phyloP scores from a whole-genome alignment of 2,113 vertebrate species.

The Aphelocoma coerulescens region DNA sequence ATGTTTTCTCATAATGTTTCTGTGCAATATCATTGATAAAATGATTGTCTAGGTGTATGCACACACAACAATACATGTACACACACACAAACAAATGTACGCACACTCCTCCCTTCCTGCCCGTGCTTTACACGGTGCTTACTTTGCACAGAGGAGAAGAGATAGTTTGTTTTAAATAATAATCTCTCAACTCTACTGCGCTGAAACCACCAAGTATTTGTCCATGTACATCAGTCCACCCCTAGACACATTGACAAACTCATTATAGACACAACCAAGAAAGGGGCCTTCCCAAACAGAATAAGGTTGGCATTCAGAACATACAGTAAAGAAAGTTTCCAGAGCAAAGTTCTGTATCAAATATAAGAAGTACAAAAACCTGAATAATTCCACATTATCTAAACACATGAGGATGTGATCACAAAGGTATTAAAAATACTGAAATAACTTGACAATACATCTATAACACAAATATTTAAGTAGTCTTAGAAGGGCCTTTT shows the following conservation, averaged over 20 bases:
- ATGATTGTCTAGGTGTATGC: not conserved
- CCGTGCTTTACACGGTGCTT: not conserved
- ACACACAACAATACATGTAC: accelerated
- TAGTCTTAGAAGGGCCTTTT: not conserved
- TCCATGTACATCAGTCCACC: not conserved
- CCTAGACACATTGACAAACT: not conserved
- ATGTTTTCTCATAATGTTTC: not conserved
- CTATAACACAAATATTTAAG: not conserved
- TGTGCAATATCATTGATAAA: not conserved
- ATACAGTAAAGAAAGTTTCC: not conserved
- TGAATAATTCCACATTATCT: not conserved
- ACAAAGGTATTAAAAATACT: not conserved
- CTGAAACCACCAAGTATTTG: not conserved
- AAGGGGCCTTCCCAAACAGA: not conserved
- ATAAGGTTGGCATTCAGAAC: not conserved
- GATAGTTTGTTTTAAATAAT: no score
- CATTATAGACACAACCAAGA: not conserved
- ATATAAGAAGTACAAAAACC: not conserved
- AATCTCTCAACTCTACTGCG: not conserved
- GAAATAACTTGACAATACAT: not conserved
- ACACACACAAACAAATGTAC: not conserved
- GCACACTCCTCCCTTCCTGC: not conserved
- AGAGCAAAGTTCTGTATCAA: not conserved
- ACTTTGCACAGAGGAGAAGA: not conserved
- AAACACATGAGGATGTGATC: not conserved